These are phyloP conservation scores for Strigops habroptila DNA, from an alignment of 2,113 vertebrate genomes.

Conservation along the genomic window DNA sequence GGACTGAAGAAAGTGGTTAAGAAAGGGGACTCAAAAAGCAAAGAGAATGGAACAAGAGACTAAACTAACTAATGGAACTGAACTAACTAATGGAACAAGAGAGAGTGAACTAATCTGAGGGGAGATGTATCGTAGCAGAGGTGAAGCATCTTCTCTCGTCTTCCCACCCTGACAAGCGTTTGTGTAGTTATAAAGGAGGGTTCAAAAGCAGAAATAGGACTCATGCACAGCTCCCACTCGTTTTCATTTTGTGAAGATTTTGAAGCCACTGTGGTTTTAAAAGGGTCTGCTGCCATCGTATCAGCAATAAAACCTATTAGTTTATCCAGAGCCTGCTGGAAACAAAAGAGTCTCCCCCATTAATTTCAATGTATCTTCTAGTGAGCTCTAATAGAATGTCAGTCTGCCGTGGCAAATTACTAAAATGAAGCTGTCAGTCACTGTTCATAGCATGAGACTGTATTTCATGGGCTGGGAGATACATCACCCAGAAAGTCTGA, in stretches of 20 bases:
- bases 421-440: constrained; percentile 30
- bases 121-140: neutral
- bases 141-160: neutral
- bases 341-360: neutral
- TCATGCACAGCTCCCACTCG: neutral
- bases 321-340: neutral
- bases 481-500: neutral
- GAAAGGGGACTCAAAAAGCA: neutral
- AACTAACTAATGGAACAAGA: neutral
- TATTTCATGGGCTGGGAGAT: neutral
- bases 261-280: neutral
- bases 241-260: neutral
- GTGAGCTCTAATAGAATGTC: neutral
- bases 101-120: neutral
- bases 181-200: neutral
- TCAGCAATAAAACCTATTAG: neutral
- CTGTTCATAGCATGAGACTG: neutral
- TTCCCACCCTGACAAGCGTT: neutral
- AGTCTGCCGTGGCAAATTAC: neutral
- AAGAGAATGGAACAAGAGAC: neutral
- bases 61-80: neutral
- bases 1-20: neutral
- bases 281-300: neutral
- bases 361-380: neutral
- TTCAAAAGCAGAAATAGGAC: neutral